Conservation (phyloP, 2,113 vertebrate genomes). For the Antennarius striatus region DNA sequence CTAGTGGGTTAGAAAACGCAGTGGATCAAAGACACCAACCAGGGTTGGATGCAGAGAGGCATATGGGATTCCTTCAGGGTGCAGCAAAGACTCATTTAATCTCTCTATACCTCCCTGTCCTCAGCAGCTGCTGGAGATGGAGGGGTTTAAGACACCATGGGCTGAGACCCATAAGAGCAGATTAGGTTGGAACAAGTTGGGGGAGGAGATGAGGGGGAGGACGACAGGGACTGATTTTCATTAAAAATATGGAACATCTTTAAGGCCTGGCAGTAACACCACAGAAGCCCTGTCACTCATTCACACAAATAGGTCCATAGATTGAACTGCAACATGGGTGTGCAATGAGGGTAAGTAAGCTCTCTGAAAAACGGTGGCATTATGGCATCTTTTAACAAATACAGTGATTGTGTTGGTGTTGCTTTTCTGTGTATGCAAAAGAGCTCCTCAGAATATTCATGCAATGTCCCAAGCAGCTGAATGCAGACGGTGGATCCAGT, state of each 20-base stretch:
- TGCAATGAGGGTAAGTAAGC: slow-evolving; percentile 13
- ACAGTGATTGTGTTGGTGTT: slow-evolving; percentile 24
- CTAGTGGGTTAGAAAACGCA: slow-evolving; percentile 41
- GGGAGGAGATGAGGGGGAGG: slow-evolving; percentile 20
- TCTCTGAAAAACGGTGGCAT: slow-evolving; percentile 29
- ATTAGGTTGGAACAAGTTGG: slow-evolving; percentile 63
- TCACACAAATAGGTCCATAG: slow-evolving; percentile 4
- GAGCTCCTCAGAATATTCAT: slow-evolving; percentile 61
- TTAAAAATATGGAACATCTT: slow-evolving; percentile 46
- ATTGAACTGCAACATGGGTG: neutral
- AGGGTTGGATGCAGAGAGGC: slow-evolving; percentile 52
- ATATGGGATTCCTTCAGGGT: slow-evolving; percentile 64
- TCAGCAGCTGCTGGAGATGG: slow-evolving; percentile 73
- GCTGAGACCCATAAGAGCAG: slow-evolving; percentile 69
- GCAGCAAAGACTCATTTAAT: slow-evolving; percentile 70
- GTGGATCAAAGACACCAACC: slow-evolving; percentile 64
- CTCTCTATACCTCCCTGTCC: slow-evolving; percentile 66
- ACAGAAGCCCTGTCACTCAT: slow-evolving; percentile 44
- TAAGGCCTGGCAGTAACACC: slow-evolving; percentile 23
- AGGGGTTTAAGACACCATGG: slow-evolving; percentile 66
- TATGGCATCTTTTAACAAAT: slow-evolving; percentile 31
- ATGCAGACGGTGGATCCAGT: slow-evolving; percentile 50
- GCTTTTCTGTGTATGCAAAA: slow-evolving; percentile 39
- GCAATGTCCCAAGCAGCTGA: slow-evolving; percentile 58
- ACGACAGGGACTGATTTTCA: slow-evolving; percentile 28